Base-by-base conservation (phyloP, 2,888 invertebrate species). In the Drosophila paracracens region DNA sequence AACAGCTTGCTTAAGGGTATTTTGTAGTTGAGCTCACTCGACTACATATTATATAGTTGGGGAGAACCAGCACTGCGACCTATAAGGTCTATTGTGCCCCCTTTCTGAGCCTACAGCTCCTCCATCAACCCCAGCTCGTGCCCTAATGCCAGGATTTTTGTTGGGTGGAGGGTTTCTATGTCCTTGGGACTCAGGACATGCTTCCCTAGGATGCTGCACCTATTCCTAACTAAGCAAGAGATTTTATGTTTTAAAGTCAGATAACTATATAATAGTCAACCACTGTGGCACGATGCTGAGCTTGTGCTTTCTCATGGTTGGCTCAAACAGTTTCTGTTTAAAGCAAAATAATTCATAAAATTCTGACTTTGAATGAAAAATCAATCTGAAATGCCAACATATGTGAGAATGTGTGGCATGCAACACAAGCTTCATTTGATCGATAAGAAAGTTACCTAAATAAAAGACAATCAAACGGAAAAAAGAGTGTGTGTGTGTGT, bases 391-490 rank as follows among this genome's bases (percentile, higher is more conserved):
- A 38, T 27, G 16, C n/a, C 33, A 46, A 38, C 21, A 33, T 46
- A 36, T n/a, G 33, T 29, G 21, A 16, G 29, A 31, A 13, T 18
- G 13, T 29, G 53, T 6, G 35, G 35, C 46, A 59, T 52, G 59
- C 16, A 59, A 59, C 13, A 33, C 13, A 27, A 52, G 56, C 54
- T 43, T 48, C 33, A 50, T 75, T 62, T 70, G 43, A 80, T 76
- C 69, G 52, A 66, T 78, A 78, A 62, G 61, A 79, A 71, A 70
- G 85, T 58, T 52, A 58, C 69, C 67, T 36, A 70, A 74, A 74
- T 58, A 51, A 56, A 51, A 70, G 40, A 53, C 60, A 64, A 59
- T 46, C 33, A 60, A 52, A 65, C 43, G 64, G 25, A 29, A 53
- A 66, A 46, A 50, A 54, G 48, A 51, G 58, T 43, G 51, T 60